phyloP scores from a whole-genome alignment of 2,888 invertebrate species.

The Parnassius orleans region DNA sequence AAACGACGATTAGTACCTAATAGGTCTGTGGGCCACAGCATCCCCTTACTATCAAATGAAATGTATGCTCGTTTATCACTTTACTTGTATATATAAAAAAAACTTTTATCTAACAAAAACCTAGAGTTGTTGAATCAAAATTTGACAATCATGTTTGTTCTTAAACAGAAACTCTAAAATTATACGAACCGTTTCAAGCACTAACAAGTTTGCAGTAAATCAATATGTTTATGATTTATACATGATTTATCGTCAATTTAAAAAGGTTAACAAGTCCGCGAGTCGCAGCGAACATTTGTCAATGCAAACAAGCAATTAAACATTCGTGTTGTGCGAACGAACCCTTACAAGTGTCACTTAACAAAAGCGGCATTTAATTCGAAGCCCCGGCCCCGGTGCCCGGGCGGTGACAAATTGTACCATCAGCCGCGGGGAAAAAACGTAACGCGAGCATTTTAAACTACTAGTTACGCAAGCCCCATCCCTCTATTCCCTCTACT shows the following conservation, averaged over 20 bases:
- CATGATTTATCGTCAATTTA: slow-evolving; percentile 15
- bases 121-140: no score
- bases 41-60: no score
- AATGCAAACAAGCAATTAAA: slow-evolving; percentile 70
- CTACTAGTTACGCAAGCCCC: slow-evolving; percentile 2
- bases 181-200: not conserved
- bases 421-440: slow-evolving; percentile 38
- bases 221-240: slow-evolving; percentile 21
- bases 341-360: slow-evolving; percentile 64
- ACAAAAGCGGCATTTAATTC: slow-evolving; percentile 61
- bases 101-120: no score
- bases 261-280: slow-evolving; percentile 20
- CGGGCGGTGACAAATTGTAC: slow-evolving; percentile 56
- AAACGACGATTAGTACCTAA: no score
- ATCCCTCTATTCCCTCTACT: slow-evolving; percentile 1
- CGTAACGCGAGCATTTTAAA: slow-evolving; percentile 18
- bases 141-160: no score
- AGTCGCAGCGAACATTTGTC: slow-evolving; percentile 52
- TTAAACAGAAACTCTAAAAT: no score
- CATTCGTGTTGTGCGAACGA: slow-evolving; percentile 45
- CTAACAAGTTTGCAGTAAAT: slow-evolving; percentile 7
- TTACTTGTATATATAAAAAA: no score
- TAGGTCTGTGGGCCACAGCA: no score
- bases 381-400: slow-evolving; percentile 47
- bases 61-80: no score